Conservation (phyloP, 2,797 vertebrate species). For the Galaxias olidus region DNA sequence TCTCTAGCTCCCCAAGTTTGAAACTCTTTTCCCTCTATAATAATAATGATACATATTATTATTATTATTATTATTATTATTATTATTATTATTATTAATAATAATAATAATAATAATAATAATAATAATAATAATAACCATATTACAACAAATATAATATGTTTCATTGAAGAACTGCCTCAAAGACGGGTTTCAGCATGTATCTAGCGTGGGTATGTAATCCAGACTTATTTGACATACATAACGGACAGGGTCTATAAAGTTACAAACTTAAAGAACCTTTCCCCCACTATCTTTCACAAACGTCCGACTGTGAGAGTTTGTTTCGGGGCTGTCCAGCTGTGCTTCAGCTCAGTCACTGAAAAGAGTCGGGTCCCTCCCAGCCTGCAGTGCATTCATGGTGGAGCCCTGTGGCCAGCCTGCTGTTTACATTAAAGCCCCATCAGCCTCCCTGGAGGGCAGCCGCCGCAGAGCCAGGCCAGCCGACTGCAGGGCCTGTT, state of each 20-base stretch:
- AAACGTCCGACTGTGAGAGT: conserved; percentile 31
- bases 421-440: conserved; percentile 79
- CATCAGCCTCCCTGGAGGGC: conserved; percentile 76
- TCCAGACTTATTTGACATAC: too few species aligned
- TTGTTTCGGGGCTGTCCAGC: conserved; percentile 56
- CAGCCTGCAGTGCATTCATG: conserved; percentile 67
- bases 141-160: too few species aligned
- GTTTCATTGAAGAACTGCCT: too few species aligned
- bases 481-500: conserved; percentile 57
- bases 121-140: too few species aligned
- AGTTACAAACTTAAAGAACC: background rate
- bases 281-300: background rate
- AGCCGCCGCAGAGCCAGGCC: conserved; percentile 66
- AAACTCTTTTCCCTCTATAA: too few species aligned
- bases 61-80: too few species aligned
- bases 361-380: conserved; percentile 68
- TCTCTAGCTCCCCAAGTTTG: too few species aligned
- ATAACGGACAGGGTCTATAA: background rate
- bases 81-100: too few species aligned
- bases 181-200: too few species aligned
- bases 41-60: too few species aligned
- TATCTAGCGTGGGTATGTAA: too few species aligned
- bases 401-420: conserved; percentile 69
- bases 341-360: conserved; percentile 63
- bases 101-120: too few species aligned